Evolutionary conservation across 2,888 invertebrate genomes (phyloP), one percentile per base, ranked within the genome.

Genomic region (Cataglyphis livida): DNA sequence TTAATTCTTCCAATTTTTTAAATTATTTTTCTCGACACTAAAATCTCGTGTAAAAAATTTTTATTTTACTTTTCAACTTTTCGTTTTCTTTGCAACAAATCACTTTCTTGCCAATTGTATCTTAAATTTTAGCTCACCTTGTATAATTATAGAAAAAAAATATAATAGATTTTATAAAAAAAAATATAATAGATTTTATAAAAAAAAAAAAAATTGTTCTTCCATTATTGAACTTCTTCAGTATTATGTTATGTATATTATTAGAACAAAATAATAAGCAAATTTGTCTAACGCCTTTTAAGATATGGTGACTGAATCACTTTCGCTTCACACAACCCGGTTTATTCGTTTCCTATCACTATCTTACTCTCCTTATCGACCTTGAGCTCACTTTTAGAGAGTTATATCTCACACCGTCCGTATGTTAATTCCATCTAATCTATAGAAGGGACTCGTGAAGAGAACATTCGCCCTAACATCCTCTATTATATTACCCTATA

Each of bases 351-450:
- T 9, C 51, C 54, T 54, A 38, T 25, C 65, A 35, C 21, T 21
- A 21, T 5, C 15, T 64, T 6, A 6, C 12, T 75, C 74, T 65
- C 35, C 5, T 18, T 35, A 3, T 64, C 21, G 32, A 57, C 38
- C 68, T 76, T 76, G 76, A 68, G 28, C 68, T 54, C 54, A 5
- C 28, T 76, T 76, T 6, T 38, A 76, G 48, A 51, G 48, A 51
- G n/a, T 32, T 76, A 9, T 54, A 21, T n/a, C 35, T 21, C 38
- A 9, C 25, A 15, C 38, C 32, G 41, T 28, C 18, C 28, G 12
- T 21, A 68, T 54, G 54, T 28, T 38, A 54, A 38, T 54, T 41
- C 1, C 41, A 68, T 38, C n/a, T n/a, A 38, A 76, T 38, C n/a
- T n/a, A 28, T 7, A 32, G 32, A 64, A 32, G 38, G 21, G n/a